Percentiles rank a stretch among this genome's conserved stretches.
Evolutionary conservation across 2,113 vertebrate species (phyloP).

Genomic region (Dermatemys mawii): DNA sequence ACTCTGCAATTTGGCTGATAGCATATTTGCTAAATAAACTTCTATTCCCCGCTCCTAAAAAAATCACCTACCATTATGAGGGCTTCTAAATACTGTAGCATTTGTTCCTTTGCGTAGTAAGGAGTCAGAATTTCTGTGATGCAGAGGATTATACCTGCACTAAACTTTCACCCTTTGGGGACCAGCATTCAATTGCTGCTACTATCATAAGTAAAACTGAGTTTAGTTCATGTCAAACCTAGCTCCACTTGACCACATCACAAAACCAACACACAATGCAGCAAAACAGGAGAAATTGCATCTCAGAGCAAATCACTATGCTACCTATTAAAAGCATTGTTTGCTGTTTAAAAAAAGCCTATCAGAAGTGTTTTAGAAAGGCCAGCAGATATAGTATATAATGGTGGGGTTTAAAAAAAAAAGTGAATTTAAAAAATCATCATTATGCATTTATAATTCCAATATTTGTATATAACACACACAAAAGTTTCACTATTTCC

Average conservation of each 20-base stretch:
- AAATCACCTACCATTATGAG: slow-evolving; percentile 11
- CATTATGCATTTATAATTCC: neutral
- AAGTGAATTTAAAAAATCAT: neutral
- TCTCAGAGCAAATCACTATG: neutral
- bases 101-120: neutral
- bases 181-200: neutral
- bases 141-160: neutral
- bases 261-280: neutral
- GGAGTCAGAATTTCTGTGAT: neutral
- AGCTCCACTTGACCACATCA: accelerated
- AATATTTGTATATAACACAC: neutral
- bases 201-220: slow-evolving; percentile 1
- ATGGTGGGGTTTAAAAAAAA: neutral
- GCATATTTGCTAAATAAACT: neutral
- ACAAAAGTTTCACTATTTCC: neutral
- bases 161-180: neutral
- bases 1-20: neutral
- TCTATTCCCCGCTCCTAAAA: neutral
- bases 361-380: neutral
- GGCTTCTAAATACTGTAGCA: neutral
- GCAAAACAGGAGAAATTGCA: slow-evolving; percentile 20
- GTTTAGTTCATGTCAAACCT: neutral
- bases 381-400: neutral
- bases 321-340: neutral
- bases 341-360: slow-evolving; percentile 10